Percentiles rank a stretch among this genome's conserved stretches.
Conservation (phyloP, 1,140 invertebrate genomes). For the Odontomachus brunneus region DNA sequence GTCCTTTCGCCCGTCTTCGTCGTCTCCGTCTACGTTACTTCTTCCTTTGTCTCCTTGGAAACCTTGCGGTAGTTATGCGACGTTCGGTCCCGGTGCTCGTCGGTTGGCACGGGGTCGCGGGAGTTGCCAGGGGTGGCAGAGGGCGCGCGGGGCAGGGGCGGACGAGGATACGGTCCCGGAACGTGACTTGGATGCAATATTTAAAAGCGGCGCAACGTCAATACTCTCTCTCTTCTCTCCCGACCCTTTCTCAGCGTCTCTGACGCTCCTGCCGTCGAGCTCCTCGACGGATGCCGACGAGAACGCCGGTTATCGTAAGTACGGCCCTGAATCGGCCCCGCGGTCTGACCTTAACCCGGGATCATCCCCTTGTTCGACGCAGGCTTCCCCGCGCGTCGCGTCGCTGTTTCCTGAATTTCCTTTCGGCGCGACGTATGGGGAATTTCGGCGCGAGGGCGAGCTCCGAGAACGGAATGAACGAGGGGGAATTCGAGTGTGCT, state of each 20-base stretch:
- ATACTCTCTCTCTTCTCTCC: constrained; percentile 74
- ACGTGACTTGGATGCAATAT: constrained; percentile 82
- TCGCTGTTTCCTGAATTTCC: constrained; percentile 67
- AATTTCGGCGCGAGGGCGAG: constrained; percentile 8
- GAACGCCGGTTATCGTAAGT: constrained; percentile 46
- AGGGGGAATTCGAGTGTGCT: constrained; percentile 13
- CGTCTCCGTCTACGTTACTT: constrained; percentile 53
- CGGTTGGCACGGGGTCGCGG: constrained; percentile 52
- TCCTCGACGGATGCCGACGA: constrained; percentile 32
- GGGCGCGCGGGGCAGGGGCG: constrained; percentile 44
- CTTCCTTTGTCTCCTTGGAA: constrained; percentile 77
- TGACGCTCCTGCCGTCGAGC: constrained; percentile 24
- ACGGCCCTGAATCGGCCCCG: constrained; percentile 59
- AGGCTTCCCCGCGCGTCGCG: constrained; percentile 17
- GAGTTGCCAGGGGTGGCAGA: constrained; percentile 31
- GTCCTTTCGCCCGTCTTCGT: not conserved
- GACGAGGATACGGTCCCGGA: constrained; percentile 78
- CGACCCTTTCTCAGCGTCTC: constrained; percentile 42
- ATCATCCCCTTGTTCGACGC: constrained; percentile 51
- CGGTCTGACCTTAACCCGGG: constrained; percentile 77
- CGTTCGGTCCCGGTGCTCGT: constrained; percentile 70
- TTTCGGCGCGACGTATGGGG: constrained; percentile 37
- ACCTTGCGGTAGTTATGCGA: constrained; percentile 81
- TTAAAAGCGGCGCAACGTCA: constrained; percentile 80
- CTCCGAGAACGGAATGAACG: not conserved